Evolutionary conservation across 2,888 invertebrate genomes (phyloP).

Genomic region (Pterostichus niger): DNA sequence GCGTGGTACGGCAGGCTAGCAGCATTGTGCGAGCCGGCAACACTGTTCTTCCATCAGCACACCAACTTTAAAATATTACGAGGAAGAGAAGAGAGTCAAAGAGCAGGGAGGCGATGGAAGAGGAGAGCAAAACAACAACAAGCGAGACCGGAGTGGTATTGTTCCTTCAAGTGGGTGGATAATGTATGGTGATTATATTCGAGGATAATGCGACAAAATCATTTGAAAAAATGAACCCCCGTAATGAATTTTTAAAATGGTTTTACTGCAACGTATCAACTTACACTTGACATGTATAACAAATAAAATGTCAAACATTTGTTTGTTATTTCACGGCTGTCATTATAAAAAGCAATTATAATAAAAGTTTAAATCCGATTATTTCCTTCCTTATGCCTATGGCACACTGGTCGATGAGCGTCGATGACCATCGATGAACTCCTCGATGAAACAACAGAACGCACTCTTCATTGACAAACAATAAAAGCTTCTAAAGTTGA

Average conservation of each 20-base stretch:
- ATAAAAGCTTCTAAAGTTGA: too few relatives aligned
- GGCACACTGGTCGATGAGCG: too few relatives aligned
- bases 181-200: conserved; percentile 48
- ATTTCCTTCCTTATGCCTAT: too few relatives aligned
- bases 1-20: conserved; percentile 8
- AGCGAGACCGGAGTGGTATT: conserved; percentile 11
- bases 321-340: too few relatives aligned
- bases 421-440: too few relatives aligned
- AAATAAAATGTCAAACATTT: too few relatives aligned
- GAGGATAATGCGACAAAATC: conserved; percentile 35
- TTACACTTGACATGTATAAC: background rate
- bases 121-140: conserved; percentile 39
- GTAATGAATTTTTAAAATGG: conserved; percentile 40
- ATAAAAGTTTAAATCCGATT: too few relatives aligned
- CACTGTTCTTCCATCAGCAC: conserved; percentile 55
- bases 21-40: conserved; percentile 48
- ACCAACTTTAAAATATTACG: conserved; percentile 40
- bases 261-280: background rate
- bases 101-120: background rate
- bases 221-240: conserved; percentile 1
- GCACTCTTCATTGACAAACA: too few relatives aligned
- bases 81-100: background rate
- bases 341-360: too few relatives aligned
- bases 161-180: conserved; percentile 33
- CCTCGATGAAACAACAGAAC: too few relatives aligned